Evolutionary conservation across 1,140 invertebrate genomes (phyloP).

Genomic region (Aphaenogaster floridana): DNA sequence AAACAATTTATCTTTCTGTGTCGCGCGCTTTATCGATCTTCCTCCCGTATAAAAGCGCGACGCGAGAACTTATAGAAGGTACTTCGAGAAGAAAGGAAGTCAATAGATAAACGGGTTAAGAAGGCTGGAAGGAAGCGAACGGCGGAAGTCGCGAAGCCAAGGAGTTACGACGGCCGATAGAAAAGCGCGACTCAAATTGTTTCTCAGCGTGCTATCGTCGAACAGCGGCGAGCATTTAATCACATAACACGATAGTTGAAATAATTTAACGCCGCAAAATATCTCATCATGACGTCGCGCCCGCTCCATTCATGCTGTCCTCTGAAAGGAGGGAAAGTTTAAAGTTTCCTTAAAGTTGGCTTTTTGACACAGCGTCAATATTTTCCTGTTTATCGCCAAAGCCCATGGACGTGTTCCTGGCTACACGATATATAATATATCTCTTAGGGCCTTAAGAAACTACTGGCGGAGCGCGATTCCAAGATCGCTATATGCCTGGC

Average conservation of each 20-base stretch:
- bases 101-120: constrained; percentile 54
- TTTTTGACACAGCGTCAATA: constrained; percentile 59
- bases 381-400: constrained; percentile 63
- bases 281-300: background rate
- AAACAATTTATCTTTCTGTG: constrained; percentile 48
- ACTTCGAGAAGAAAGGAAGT: constrained; percentile 16
- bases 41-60: constrained; percentile 22
- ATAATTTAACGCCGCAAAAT: constrained; percentile 58
- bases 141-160: constrained; percentile 14
- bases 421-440: constrained; percentile 43
- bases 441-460: constrained; percentile 50
- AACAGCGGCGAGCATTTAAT: constrained; percentile 17
- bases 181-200: constrained; percentile 57
- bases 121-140: constrained; percentile 9
- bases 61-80: constrained; percentile 29
- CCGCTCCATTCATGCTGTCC: background rate
- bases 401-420: background rate
- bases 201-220: constrained; percentile 14
- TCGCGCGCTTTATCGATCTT: constrained; percentile 34
- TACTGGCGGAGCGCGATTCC: constrained; percentile 12
- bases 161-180: constrained; percentile 40
- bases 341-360: constrained; percentile 44
- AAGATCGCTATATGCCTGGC: background rate
- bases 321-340: background rate
- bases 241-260: constrained; percentile 39